Conservation (phyloP, 2,888 invertebrate species). For the Rhyacophila evoluta region DNA sequence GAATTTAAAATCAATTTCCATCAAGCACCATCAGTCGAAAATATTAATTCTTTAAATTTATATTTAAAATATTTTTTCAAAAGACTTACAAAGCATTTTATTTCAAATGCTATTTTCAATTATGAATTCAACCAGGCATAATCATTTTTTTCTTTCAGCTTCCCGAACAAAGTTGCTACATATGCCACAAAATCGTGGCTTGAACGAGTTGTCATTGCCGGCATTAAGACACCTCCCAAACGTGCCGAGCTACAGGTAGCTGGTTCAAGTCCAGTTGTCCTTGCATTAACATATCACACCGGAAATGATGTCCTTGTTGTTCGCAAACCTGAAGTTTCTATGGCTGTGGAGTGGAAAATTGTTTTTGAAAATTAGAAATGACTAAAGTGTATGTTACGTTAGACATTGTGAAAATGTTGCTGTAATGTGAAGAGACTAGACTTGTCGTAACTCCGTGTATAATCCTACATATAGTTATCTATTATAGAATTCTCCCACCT, state of each 20-base stretch:
- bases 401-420: neutral
- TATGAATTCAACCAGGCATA: too few species aligned
- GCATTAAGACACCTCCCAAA: conserved; percentile 77
- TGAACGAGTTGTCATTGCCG: conserved; percentile 88
- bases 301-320: conserved; percentile 79
- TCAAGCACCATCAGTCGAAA: too few species aligned
- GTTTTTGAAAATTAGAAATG: conserved; percentile 58
- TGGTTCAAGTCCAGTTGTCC: conserved; percentile 65
- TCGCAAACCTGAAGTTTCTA: conserved; percentile 87
- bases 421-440: neutral
- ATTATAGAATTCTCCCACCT: too few species aligned
- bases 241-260: conserved; percentile 69
- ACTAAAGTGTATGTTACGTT: neutral
- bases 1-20: too few species aligned
- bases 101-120: too few species aligned
- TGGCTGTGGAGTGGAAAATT: conserved; percentile 84
- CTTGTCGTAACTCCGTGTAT: too few species aligned
- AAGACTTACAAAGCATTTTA: neutral
- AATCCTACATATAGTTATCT: too few species aligned
- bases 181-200: conserved; percentile 88
- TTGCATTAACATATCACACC: conserved; percentile 77
- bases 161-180: conserved; percentile 74
- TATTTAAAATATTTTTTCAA: conserved; percentile 17
- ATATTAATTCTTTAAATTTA: too few species aligned
- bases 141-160: conserved; percentile 62